These are phyloP conservation scores for Podarcis muralis DNA, from an alignment of 2,113 vertebrate genomes.

Conservation along the genomic window DNA sequence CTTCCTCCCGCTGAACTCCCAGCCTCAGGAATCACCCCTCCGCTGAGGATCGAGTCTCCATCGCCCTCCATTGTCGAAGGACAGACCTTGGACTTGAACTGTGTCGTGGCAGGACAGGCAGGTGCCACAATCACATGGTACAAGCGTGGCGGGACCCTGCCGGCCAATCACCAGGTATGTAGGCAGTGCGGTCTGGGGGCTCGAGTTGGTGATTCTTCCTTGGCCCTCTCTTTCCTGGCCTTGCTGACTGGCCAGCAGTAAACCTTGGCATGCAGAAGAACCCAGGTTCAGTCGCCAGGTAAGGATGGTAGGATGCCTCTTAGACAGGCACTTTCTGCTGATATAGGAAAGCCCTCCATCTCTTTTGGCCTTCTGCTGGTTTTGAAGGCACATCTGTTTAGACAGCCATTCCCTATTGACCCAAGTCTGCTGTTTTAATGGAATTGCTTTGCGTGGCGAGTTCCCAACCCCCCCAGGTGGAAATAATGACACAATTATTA, in stretches of 20 bases:
- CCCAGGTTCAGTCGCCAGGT: background rate
- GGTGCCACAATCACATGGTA: conserved; percentile 81
- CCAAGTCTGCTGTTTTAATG: no score
- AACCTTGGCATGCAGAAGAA: background rate
- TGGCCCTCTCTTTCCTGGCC: no score
- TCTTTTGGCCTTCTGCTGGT: no score
- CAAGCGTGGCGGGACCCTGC: conserved; percentile 67
- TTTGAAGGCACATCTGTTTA: no score
- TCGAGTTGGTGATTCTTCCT: no score
- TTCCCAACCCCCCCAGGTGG: no score
- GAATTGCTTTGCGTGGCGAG: no score
- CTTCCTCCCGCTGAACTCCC: background rate
- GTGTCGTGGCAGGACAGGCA: conserved; percentile 76
- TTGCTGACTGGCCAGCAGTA: background rate
- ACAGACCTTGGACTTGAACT: conserved; percentile 85
- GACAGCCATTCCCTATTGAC: no score
- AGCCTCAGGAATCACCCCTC: conserved; percentile 51
- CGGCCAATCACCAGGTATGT: conserved; percentile 82
- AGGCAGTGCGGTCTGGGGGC: rapidly evolving
- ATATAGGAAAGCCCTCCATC: no score
- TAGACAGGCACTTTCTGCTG: no score
- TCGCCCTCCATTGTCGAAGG: conserved; percentile 81
- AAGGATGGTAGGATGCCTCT: background rate
- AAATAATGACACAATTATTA: no score
- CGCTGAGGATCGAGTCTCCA: conserved; percentile 81